These are phyloP conservation scores for Rhipidura dahli DNA, from an alignment of 2,113 vertebrate genomes.

Conservation along the genomic window DNA sequence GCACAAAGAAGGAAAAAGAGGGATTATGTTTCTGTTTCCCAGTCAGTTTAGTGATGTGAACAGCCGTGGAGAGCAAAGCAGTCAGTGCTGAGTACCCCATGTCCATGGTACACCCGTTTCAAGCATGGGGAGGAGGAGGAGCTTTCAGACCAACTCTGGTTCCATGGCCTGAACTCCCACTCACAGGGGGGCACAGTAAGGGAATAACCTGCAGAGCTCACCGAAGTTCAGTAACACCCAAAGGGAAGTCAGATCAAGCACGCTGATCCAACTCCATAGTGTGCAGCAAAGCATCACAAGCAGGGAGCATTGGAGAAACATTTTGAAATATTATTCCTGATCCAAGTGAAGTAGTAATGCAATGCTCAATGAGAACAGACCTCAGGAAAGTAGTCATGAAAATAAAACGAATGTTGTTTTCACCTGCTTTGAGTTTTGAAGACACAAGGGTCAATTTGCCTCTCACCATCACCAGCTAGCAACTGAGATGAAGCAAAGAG, in stretches of 20 bases:
- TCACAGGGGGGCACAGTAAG: rapidly evolving
- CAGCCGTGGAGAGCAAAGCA: background rate
- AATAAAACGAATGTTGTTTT: background rate
- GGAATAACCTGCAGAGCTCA: background rate
- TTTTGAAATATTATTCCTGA: background rate
- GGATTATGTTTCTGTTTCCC: background rate
- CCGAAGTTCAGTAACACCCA: background rate
- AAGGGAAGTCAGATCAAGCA: background rate
- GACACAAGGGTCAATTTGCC: background rate
- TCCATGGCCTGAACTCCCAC: background rate
- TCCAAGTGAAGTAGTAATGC: background rate
- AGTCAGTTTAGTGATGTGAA: background rate
- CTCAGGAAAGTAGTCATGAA: background rate
- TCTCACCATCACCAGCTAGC: background rate
- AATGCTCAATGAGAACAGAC: background rate
- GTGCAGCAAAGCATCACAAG: background rate
- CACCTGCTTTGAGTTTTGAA: background rate
- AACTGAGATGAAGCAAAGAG: background rate
- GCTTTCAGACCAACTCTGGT: background rate
- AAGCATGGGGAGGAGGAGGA: background rate
- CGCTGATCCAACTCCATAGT: background rate
- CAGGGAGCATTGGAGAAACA: background rate
- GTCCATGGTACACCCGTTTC: rapidly evolving
- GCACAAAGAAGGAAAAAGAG: background rate
- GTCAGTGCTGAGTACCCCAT: rapidly evolving